Evolutionary conservation across 2,113 vertebrate species (phyloP).

Genomic region (Daphoenositta chrysoptera): DNA sequence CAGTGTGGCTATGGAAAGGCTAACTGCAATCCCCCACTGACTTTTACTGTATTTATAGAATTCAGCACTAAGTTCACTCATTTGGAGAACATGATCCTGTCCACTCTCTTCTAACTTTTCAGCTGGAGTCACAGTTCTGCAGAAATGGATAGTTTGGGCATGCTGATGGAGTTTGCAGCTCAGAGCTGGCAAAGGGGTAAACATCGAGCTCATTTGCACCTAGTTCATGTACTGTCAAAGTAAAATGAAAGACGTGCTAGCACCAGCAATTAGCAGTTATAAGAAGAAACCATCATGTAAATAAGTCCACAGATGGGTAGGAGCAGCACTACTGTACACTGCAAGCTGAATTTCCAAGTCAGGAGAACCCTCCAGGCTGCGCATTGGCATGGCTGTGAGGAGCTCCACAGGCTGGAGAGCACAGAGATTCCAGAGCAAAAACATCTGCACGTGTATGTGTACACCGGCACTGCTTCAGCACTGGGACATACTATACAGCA

Average conservation of each 20-base stretch:
- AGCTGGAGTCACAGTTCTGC: not conserved
- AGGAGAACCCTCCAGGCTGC: not conserved
- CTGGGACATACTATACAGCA: not conserved
- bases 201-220: not conserved
- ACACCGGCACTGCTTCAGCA: fast-evolving
- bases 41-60: not conserved
- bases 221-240: not conserved
- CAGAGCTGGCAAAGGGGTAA: not conserved
- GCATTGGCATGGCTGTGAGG: not conserved
- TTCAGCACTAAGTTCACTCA: not conserved
- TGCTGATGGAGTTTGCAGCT: not conserved
- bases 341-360: not conserved
- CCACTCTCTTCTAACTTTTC: not conserved
- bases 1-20: not conserved
- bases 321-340: not conserved
- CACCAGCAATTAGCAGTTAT: not conserved
- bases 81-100: not conserved
- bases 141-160: not conserved
- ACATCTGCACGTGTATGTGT: not conserved
- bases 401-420: not conserved
- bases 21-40: not conserved
- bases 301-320: not conserved
- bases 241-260: not conserved
- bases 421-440: not conserved
- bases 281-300: not conserved